Percentiles rank a stretch among this genome's conserved stretches.
Evolutionary conservation across 2,113 vertebrate genomes (phyloP).

Genomic region (Copsychus sechellarum): DNA sequence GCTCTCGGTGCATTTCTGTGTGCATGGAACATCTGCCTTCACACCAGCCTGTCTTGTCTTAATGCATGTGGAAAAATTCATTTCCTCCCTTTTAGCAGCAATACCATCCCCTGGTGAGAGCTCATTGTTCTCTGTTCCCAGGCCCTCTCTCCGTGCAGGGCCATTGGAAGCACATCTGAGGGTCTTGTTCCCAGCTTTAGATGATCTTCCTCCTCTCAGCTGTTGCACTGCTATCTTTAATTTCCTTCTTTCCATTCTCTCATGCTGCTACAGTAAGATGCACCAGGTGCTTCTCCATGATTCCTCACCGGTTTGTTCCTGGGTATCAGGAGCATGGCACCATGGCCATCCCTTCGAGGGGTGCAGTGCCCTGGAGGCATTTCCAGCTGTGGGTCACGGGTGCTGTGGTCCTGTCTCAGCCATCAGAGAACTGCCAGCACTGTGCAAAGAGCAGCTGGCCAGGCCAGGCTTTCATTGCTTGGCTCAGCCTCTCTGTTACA

Average conservation of each 20-base stretch:
- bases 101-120: background rate
- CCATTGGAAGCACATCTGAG: background rate
- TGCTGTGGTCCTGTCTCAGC: background rate
- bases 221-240: background rate
- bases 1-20: background rate
- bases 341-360: background rate
- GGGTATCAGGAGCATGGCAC: background rate
- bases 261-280: background rate
- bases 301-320: background rate
- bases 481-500: accelerated
- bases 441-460: background rate
- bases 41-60: background rate
- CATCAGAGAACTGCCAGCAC: background rate
- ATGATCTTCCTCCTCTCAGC: background rate
- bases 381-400: background rate
- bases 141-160: background rate
- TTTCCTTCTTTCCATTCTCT: background rate
- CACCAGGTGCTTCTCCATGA: background rate
- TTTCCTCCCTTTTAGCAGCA: background rate
- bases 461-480: background rate
- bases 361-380: background rate
- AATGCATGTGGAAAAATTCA: constrained; percentile 63
- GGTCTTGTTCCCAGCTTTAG: background rate
- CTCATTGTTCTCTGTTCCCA: background rate
- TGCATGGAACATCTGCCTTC: background rate